Evolutionary conservation across 1,140 invertebrate genomes (phyloP).

Genomic region (Drosophila nannoptera): DNA sequence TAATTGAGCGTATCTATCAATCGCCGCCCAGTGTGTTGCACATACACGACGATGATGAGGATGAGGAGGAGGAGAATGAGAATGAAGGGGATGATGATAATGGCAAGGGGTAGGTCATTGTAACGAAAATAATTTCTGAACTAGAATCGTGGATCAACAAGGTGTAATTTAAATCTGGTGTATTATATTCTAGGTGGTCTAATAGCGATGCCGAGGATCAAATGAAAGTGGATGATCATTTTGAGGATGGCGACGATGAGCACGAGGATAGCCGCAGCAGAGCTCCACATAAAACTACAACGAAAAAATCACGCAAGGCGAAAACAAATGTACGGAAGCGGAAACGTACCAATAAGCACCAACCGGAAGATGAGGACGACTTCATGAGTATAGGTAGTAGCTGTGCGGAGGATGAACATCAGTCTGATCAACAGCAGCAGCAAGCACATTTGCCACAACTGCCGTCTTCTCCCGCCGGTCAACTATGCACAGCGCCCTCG

Average conservation of each 20-base stretch:
- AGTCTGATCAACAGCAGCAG: constrained; percentile 16
- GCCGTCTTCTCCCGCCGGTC: constrained; percentile 9
- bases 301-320: constrained; percentile 58
- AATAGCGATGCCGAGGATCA: constrained; percentile 45
- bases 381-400: constrained; percentile 68
- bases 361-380: constrained; percentile 52
- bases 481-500: constrained; percentile 51
- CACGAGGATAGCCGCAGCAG: constrained; percentile 59
- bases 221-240: constrained; percentile 28
- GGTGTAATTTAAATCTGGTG: neutral
- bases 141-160: too few species aligned
- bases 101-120: constrained; percentile 8
- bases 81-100: constrained; percentile 12
- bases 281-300: constrained; percentile 40
- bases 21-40: constrained; percentile 76
- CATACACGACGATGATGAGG: constrained; percentile 74
- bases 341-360: constrained; percentile 44
- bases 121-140: neutral
- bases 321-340: constrained; percentile 29
- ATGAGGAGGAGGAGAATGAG: constrained; percentile 58
- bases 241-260: constrained; percentile 59
- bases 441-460: neutral
- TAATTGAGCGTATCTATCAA: constrained; percentile 77
- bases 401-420: constrained; percentile 44
- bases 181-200: constrained; percentile 14